A percentile compares a stretch with the other conserved stretches of the same genome.
phyloP scores from a whole-genome alignment of 2,113 vertebrate species.

The Pseudopodoces humilis region DNA sequence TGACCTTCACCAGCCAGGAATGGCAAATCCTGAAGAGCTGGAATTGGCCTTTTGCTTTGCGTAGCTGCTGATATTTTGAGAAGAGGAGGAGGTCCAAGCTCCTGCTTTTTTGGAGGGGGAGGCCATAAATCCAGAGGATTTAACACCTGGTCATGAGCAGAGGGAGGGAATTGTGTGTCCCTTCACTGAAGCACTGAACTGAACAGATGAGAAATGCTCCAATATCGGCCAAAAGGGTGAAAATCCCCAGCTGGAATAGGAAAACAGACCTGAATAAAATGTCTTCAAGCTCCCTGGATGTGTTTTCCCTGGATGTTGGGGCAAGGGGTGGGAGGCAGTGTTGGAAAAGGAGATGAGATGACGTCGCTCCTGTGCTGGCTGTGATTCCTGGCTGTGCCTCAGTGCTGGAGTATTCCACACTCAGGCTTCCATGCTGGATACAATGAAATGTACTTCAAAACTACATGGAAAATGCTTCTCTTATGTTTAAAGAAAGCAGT shows the following conservation, averaged over 20 bases:
- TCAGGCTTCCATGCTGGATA: not conserved
- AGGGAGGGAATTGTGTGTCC: not conserved
- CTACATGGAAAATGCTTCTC: not conserved
- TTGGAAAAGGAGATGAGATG: not conserved
- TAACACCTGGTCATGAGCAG: not conserved
- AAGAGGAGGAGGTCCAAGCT: not conserved
- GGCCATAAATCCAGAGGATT: not conserved
- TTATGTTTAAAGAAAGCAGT: not conserved
- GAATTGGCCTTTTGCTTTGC: not conserved
- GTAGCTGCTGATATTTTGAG: not conserved
- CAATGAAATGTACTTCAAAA: not conserved
- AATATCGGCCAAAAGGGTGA: not conserved
- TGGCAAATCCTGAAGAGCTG: not conserved
- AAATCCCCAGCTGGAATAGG: not conserved
- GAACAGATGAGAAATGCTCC: not conserved
- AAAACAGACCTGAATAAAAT: not conserved
- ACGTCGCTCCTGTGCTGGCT: not conserved
- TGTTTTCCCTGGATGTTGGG: not conserved
- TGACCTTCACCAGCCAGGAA: not conserved
- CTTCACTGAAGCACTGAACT: not conserved
- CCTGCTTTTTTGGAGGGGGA: not conserved
- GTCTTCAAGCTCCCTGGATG: not conserved
- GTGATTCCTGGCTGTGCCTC: not conserved
- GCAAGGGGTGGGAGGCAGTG: not conserved
- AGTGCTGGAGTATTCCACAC: not conserved